phyloP scores from a whole-genome alignment of 2,113 vertebrate genomes.

The Carassius carassius region DNA sequence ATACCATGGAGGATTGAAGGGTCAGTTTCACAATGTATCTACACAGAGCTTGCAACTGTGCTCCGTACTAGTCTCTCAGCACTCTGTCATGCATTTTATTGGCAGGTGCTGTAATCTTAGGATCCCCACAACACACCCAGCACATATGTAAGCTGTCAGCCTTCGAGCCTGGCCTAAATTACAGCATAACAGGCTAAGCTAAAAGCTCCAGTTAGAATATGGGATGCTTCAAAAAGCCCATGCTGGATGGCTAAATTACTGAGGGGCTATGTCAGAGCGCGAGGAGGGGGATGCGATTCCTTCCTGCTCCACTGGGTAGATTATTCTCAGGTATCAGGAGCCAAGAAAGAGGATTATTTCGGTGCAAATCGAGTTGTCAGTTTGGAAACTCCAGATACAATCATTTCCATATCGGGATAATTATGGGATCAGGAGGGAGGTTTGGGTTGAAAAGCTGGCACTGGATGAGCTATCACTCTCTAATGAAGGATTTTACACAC shows the following conservation, averaged over 20 bases:
- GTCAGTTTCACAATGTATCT: background rate
- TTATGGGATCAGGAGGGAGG: constrained; percentile 71
- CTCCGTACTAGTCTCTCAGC: constrained; percentile 31
- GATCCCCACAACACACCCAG: constrained; percentile 55
- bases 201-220: constrained; percentile 60
- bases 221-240: constrained; percentile 59
- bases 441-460: constrained; percentile 64
- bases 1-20: background rate
- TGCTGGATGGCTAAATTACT: constrained; percentile 70
- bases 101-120: constrained; percentile 61
- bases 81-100: constrained; percentile 48
- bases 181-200: constrained; percentile 48
- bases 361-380: constrained; percentile 79
- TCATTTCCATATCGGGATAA: constrained; percentile 75
- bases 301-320: constrained; percentile 71
- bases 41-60: constrained; percentile 8
- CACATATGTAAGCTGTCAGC: constrained; percentile 46
- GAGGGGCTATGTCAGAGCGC: constrained; percentile 4
- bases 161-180: constrained; percentile 60
- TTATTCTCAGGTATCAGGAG: constrained; percentile 78
- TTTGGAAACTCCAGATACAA: constrained; percentile 76
- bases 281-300: constrained; percentile 60
- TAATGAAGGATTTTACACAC: constrained; percentile 77
- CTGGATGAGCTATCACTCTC: constrained; percentile 69
- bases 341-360: constrained; percentile 76